Conservation (phyloP, 1,140 invertebrate species). For the Spodoptera frugiperda region DNA sequence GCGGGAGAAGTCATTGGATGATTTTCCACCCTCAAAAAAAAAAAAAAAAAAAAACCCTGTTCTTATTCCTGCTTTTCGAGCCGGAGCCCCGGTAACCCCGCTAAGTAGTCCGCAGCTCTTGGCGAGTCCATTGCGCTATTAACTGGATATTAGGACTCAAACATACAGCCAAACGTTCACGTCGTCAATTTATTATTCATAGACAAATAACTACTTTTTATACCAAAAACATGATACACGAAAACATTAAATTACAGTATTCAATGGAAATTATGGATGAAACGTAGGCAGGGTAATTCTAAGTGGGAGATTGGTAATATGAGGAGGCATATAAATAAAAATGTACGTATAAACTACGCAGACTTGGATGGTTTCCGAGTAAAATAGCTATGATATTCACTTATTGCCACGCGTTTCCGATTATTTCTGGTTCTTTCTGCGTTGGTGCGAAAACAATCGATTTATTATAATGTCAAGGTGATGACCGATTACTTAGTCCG, state of each 20-base stretch:
- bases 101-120: too few species aligned
- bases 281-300: background rate
- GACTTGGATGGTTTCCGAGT: background rate
- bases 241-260: conserved; percentile 49
- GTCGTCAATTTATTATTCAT: conserved; percentile 64
- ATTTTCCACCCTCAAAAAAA: too few species aligned
- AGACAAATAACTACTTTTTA: conserved; percentile 45
- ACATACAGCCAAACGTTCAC: conserved; percentile 44
- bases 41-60: too few species aligned
- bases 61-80: too few species aligned
- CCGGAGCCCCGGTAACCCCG: too few species aligned
- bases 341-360: too few species aligned
- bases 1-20: too few species aligned
- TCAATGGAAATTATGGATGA: conserved; percentile 40
- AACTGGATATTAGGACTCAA: conserved; percentile 33
- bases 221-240: conserved; percentile 47
- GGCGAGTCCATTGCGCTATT: conserved; percentile 11
- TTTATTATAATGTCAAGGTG: too few species aligned
- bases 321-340: background rate
- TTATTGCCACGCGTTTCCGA: background rate
- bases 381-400: background rate
- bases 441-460: too few species aligned
- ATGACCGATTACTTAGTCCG: too few species aligned
- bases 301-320: background rate
- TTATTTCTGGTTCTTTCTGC: too few species aligned